phyloP scores from a whole-genome alignment of 2,113 vertebrate species.

The Trogon melanurus region DNA sequence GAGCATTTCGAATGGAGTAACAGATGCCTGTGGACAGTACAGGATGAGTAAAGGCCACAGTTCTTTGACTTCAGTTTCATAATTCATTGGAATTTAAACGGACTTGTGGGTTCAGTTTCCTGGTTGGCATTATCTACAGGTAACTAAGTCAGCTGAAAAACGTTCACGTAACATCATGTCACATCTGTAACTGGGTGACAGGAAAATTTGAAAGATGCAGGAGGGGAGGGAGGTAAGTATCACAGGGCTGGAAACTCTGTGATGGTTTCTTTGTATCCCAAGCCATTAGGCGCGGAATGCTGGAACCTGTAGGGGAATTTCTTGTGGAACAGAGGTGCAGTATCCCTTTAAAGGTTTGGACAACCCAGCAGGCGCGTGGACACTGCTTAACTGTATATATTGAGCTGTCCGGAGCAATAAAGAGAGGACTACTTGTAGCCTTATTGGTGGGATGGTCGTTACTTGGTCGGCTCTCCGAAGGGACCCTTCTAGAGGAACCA shows the following conservation, averaged over 20 bases:
- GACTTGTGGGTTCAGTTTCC: not conserved
- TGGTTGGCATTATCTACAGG: not conserved
- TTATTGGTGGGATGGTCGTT: too few species aligned
- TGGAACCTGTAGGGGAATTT: not conserved
- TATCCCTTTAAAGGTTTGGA: too few species aligned
- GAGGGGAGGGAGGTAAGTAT: not conserved
- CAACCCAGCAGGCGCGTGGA: too few species aligned
- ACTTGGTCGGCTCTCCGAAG: too few species aligned
- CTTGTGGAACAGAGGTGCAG: too few species aligned
- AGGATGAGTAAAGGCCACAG: not conserved
- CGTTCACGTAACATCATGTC: not conserved
- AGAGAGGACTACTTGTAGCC: too few species aligned
- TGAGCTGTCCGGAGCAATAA: too few species aligned
- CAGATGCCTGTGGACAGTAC: not conserved
- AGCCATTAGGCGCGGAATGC: not conserved
- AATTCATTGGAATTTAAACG: slow-evolving; percentile 21
- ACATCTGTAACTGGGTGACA: not conserved
- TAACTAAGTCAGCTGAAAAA: not conserved
- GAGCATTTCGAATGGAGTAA: not conserved
- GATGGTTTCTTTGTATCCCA: not conserved
- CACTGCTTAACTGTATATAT: too few species aligned
- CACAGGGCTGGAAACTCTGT: not conserved
- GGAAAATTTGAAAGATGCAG: not conserved
- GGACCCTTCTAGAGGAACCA: too few species aligned
- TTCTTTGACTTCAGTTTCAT: not conserved